These are phyloP conservation scores for Dasyurus viverrinus DNA, from an alignment of 2,113 vertebrate genomes.

Conservation along the genomic window DNA sequence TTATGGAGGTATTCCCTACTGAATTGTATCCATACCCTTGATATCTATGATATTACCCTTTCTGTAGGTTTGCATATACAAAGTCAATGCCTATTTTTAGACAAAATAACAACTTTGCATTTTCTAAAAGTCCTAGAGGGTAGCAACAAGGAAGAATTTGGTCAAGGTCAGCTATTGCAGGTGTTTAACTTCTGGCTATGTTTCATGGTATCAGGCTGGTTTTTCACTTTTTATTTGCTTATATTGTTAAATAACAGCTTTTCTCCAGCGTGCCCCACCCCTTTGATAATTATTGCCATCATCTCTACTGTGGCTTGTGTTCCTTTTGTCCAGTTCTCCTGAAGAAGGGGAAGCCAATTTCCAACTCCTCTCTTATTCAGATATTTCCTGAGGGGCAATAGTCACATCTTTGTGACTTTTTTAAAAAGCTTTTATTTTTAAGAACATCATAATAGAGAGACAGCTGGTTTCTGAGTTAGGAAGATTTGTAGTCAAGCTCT, in stretches of 20 bases:
- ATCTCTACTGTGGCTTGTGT: not conserved
- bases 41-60: not conserved
- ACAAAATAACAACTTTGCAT: not conserved
- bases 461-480: not conserved
- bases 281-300: not conserved
- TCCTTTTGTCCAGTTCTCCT: not conserved
- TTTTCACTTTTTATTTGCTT: not conserved
- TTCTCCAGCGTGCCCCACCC: not conserved
- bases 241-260: not conserved
- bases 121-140: not conserved
- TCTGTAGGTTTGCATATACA: not conserved
- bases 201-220: not conserved
- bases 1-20: not conserved
- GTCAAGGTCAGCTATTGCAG: not conserved
- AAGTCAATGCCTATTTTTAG: not conserved
- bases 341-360: not conserved
- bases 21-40: not conserved
- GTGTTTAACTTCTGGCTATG: not conserved
- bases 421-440: not conserved
- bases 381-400: not conserved
- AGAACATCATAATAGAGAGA: not conserved
- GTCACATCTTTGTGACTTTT: not conserved
- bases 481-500: not conserved
- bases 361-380: not conserved
- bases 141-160: not conserved